Evolutionary conservation across 1,140 invertebrate species (phyloP), one percentile per base, ranked within the genome.

Genomic region (Orius insidiosus): DNA sequence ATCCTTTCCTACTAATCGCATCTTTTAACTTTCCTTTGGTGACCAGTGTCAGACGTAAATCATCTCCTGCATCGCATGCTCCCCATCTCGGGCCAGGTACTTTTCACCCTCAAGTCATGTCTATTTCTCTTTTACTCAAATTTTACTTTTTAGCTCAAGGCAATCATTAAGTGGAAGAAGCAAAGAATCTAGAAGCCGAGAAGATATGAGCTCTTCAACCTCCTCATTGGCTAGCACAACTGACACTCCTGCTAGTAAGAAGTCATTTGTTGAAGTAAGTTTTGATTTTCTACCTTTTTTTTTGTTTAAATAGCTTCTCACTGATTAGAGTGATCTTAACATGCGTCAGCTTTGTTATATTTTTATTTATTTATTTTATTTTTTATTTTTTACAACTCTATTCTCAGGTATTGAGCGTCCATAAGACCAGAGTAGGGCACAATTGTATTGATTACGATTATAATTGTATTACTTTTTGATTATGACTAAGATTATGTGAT

Each of bases 241-340:
- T 15, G 41, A 43, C 24, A 15, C 31, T n/a, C 31, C 41, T 40
- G 41, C 49, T 7, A 80, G 80, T 59, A 63, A 80, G 45, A 74
- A 81, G 10, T 83, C 82, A 0, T 86, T 86, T 59, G 72, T 92
- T 37, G 82, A 87, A 68, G 80, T 82, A 68, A 54, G 53, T 11
- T 9, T 36, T 36, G n/a, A n/a, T n/a, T n/a, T n/a, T n/a, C n/a
- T n/a, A n/a, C n/a, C 14, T 36, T 15, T 13, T 5, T 3, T 36
- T 15, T 4, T 3, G 35, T 15, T 36, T 15, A 3, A 4, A 13
- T 36, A 24, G 24, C 24, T 24, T 24, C 24, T 7, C 24, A 24
- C 24, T 24, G 24, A 24, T 24, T 24, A 24, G 24, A 4, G 24
- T 24, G 24, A 24, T 24, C 24, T 24, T 24, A 24, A 4, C 24